Evolutionary conservation across 2,113 vertebrate species (phyloP), one percentile per base, ranked within the genome.

Genomic region (Psophia crepitans): DNA sequence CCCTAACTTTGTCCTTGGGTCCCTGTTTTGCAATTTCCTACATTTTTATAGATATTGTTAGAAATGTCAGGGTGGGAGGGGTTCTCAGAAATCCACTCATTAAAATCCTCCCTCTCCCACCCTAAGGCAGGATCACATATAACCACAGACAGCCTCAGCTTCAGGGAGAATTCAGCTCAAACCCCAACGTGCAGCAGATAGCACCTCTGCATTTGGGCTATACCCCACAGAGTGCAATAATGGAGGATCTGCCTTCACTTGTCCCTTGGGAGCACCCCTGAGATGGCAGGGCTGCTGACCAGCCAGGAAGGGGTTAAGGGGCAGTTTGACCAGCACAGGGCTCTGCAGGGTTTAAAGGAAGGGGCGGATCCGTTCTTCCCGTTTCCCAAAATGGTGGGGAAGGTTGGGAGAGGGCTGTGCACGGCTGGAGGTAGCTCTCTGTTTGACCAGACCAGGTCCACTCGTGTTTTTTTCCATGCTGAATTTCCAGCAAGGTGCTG

Each of bases 341-440:
- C 30, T 69, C 56, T 18, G 32, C 14, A 24, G 49, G 6, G 3
- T 80, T 33, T 61, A 51, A 87, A 70, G 73, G 48, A 63, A n/a
- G 14, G 32, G 43, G 37, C 0, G 66, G 43, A 12, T 0, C 0
- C 0, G 2, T 1, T 28, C 6, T 7, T 3, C 8, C 3, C 3
- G 2, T 4, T 6, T 73, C 30, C 21, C 27, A 11, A 33, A 49
- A 26, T 18, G 13, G 12, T 0, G 3, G 56, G 11, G 18, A 17
- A 8, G 4, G 24, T 1, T 7, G 33, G 20, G 56, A 22, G 43
- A 1, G 6, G 73, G 15, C 10, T 9, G 5, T 12, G 33, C 5
- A 3, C n/a, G 48, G 39, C 24, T 61, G 53, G 24, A 30, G 14
- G 35, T 7, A 30, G 20, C 1, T 0, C 2, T 49, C 17, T 32